These are phyloP conservation scores for Laspeyria flexula DNA, from an alignment of 2,888 invertebrate genomes.

Conservation along the genomic window DNA sequence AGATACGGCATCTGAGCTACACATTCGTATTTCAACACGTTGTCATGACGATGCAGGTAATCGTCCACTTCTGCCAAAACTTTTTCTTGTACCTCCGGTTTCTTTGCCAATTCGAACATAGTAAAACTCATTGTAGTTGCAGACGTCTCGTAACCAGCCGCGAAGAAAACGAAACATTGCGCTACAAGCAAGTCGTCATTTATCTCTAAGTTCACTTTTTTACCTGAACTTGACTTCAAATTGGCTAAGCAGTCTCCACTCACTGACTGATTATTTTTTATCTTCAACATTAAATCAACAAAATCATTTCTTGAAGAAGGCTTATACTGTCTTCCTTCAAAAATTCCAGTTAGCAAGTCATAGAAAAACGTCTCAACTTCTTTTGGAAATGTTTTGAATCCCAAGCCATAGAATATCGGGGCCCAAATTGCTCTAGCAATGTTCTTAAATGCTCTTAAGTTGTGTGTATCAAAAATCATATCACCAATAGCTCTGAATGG, in stretches of 20 bases:
- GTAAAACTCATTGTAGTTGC: constrained; percentile 52
- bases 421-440: constrained; percentile 61
- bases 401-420: constrained; percentile 57
- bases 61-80: constrained; percentile 56
- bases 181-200: constrained; percentile 77
- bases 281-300: constrained; percentile 58
- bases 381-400: constrained; percentile 50
- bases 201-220: constrained; percentile 55
- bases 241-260: constrained; percentile 58
- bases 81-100: constrained; percentile 47
- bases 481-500: constrained; percentile 53
- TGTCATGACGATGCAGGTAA: constrained; percentile 48
- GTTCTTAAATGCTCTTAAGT: constrained; percentile 36
- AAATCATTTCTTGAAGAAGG: constrained; percentile 60
- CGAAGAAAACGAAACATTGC: constrained; percentile 82
- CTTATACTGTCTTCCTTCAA: constrained; percentile 51
- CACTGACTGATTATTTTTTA: constrained; percentile 52
- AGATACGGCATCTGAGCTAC: constrained; percentile 54
- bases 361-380: constrained; percentile 53
- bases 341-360: constrained; percentile 48
- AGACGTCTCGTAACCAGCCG: constrained; percentile 66
- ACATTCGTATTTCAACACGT: constrained; percentile 53
- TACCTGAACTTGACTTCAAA: constrained; percentile 42
- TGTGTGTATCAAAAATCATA: constrained; percentile 50
- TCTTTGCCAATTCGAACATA: constrained; percentile 61